A percentile compares a stretch with the other conserved stretches of the same genome.
phyloP scores from a whole-genome alignment of 64 coral and sea anemone genomes.

The Porites australiensis region DNA sequence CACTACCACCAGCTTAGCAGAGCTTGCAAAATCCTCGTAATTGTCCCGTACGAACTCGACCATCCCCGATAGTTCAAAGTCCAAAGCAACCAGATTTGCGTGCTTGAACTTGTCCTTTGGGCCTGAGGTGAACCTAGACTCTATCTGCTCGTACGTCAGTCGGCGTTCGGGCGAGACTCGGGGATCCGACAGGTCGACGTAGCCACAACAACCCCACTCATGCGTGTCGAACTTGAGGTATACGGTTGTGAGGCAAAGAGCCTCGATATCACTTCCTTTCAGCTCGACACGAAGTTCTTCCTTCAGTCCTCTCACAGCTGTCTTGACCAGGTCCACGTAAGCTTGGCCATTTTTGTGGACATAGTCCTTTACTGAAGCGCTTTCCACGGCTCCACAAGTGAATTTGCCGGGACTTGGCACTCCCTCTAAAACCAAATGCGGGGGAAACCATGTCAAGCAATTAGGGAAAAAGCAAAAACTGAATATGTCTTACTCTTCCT shows the following conservation, averaged over 20 bases:
- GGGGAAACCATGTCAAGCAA: too few species aligned
- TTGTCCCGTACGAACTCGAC: constrained; percentile 93
- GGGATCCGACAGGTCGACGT: constrained; percentile 91
- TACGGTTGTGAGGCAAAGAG: constrained; percentile 91
- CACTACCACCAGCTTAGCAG: constrained; percentile 91
- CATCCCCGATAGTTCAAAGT: constrained; percentile 88
- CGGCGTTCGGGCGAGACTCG: constrained; percentile 78
- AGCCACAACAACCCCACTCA: constrained; percentile 98
- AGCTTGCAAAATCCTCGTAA: constrained; percentile 94
- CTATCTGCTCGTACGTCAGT: constrained; percentile 80
- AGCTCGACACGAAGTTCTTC: constrained; percentile 92
- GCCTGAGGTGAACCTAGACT: constrained; percentile 85
- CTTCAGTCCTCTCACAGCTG: constrained; percentile 90
- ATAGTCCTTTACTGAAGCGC: constrained; percentile 87
- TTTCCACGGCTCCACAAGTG: constrained; percentile 97
- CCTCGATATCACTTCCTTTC: constrained; percentile 67
- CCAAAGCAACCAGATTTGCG: constrained; percentile 84
- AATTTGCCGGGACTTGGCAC: constrained; percentile 95
- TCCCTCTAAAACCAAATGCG: constrained; percentile 78
- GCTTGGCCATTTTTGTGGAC: constrained; percentile 8
- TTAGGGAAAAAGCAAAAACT: too few species aligned
- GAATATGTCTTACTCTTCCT: too few species aligned
- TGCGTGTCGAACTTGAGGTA: constrained; percentile 98
- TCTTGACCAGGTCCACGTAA: constrained; percentile 79
- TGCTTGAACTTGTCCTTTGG: constrained; percentile 97